Percentiles rank a stretch among this genome's conserved stretches.
Conservation (phyloP, 2,797 vertebrate genomes). For the Paguma larvata region DNA sequence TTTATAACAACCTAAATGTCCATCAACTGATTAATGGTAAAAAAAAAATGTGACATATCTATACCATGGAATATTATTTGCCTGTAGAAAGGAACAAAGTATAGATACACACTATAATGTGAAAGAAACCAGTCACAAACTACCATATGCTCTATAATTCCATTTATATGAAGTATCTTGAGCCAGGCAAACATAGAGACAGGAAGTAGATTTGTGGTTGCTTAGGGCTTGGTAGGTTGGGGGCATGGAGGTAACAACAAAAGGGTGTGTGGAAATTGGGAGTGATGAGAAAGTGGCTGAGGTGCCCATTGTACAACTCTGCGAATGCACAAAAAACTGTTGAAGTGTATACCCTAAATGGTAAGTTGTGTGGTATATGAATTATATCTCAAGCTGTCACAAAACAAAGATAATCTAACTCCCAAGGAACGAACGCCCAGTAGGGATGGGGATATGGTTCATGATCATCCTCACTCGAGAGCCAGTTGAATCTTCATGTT, state of each 20-base stretch:
- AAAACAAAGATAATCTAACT: not conserved
- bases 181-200: not conserved
- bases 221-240: not conserved
- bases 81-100: not conserved
- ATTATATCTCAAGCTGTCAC: not conserved
- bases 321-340: not conserved
- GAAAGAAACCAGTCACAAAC: conserved; percentile 17
- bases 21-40: not conserved
- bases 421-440: not conserved
- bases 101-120: not conserved
- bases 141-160: not conserved
- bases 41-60: not conserved
- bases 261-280: not conserved
- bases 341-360: not conserved
- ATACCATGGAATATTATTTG: not conserved
- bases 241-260: not conserved
- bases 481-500: not conserved
- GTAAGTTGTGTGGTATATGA: not conserved
- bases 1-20: not conserved
- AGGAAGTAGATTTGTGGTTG: not conserved
- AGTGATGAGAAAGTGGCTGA: not conserved
- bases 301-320: not conserved
- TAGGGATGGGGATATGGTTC: not conserved
- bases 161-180: not conserved
- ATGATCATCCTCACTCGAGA: not conserved